Evolutionary conservation across 37 sponge, comb jelly and placozoan genomes (phyloP).

Genomic region (Haliclona indistincta): DNA sequence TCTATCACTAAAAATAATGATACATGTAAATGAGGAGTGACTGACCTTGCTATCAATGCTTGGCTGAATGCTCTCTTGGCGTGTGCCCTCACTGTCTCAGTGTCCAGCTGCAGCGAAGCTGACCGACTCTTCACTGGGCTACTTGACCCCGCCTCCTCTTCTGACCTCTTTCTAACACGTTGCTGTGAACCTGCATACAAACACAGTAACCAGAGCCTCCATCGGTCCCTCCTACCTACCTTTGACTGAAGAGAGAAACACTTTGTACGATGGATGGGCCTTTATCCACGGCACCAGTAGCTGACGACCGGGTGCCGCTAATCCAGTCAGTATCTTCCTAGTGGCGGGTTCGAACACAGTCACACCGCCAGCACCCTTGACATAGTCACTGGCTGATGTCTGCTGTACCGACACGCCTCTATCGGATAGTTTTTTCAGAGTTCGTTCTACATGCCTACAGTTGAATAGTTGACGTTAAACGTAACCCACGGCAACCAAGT

Average conservation of each 20-base stretch:
- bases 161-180: neutral
- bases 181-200: too few species aligned
- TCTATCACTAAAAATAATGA: neutral
- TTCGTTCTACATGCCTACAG: conserved; percentile 6
- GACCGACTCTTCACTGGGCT: neutral
- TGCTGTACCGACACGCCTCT: conserved; percentile 44
- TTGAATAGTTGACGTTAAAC: neutral
- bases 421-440: conserved; percentile 43
- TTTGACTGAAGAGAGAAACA: conserved; percentile 44
- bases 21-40: neutral
- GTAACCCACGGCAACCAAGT: neutral
- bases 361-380: conserved; percentile 55
- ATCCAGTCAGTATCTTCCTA: conserved; percentile 62
- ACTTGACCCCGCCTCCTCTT: too few species aligned
- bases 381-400: conserved; percentile 31
- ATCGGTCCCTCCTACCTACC: too few species aligned
- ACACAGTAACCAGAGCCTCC: too few species aligned
- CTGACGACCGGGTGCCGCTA: conserved; percentile 63
- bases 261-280: conserved; percentile 61
- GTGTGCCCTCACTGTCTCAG: conserved; percentile 52
- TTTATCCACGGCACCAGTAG: conserved; percentile 64
- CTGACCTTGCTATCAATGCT: conserved; percentile 59
- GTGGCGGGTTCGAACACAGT: conserved; percentile 67
- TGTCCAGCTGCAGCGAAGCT: conserved; percentile 32
- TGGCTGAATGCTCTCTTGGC: conserved; percentile 70